Base-by-base conservation (phyloP, 2,888 invertebrate genomes). In the Oscheius sp. region DNA sequence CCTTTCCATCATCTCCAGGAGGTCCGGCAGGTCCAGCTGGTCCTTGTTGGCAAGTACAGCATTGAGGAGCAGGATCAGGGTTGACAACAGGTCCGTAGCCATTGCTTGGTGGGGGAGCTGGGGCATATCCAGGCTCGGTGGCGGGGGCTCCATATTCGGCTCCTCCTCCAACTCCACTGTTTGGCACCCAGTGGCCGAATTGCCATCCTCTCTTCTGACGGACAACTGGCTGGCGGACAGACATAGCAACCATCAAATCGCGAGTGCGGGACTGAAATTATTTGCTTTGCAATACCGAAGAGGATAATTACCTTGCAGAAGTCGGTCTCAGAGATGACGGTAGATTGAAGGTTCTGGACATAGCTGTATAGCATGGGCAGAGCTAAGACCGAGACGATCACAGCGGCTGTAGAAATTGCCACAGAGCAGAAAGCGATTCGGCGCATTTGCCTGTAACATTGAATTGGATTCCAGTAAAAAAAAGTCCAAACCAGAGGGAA, bases 11-110 rank as follows among this genome's bases (percentile, higher is more conserved):
- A 46, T 78, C 78, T 75, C 81, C 79, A 64, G 79, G 74, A 53
- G 76, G 71, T 75, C 79, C 79, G 39, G 81, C 76, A 46, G 78
- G 77, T 66, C 79, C 79, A 45, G 79, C 75, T n/a, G 74, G 72
- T 71, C 79, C 84, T 70, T 84, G 84, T 65, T 84, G 84, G 78
- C 84, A 84, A 48, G 78, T 74, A 71, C 84, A 84, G 77, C 84
- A 84, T 23, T 75, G 74, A 53, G 78, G 75, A 42, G 76, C 78
- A 46, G 83, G 80, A 58, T 84, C 84, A 29, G 84, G 76, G 48
- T 79, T 79, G 57, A 84, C 81, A 33, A 80, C 83, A 46, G 84
- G 78, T 65, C 78, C 78, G 70, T 78, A 78, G 58, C 75, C 78
- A 23, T 69, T 67, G 58, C 73, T 74, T 58, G 71, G 71, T n/a